Evolutionary conservation across 2,797 vertebrate genomes (phyloP).

Genomic region (Poecilia gillii): DNA sequence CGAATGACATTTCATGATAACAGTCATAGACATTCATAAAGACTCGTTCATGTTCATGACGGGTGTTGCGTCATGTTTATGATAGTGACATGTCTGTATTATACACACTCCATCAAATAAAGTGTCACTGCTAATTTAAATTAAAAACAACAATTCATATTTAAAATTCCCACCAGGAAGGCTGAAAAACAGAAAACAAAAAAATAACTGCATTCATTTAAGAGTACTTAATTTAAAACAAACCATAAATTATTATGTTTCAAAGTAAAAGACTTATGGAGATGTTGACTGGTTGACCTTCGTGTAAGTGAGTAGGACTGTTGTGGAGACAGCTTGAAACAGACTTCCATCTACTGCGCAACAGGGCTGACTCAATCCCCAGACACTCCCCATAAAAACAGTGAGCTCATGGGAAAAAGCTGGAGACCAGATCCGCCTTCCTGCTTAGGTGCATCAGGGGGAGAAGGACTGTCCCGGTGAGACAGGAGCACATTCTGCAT

Average conservation of each 20-base stretch:
- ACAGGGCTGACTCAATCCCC: not conserved
- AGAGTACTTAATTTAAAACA: not conserved
- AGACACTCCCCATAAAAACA: not conserved
- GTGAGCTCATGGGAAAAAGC: not conserved
- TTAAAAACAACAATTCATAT: not conserved
- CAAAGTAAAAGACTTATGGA: not conserved
- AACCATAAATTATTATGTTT: too few species aligned
- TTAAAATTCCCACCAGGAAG: too few species aligned
- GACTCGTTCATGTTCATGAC: too few species aligned
- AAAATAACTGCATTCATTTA: not conserved
- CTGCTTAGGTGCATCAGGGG: not conserved
- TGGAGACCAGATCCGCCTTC: not conserved
- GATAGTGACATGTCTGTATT: too few species aligned
- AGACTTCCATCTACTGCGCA: not conserved
- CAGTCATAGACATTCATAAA: too few species aligned
- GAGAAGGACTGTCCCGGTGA: not conserved
- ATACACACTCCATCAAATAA: too few species aligned
- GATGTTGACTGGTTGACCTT: too few species aligned
- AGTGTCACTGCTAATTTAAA: not conserved
- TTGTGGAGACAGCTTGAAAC: not conserved
- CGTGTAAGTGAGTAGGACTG: not conserved
- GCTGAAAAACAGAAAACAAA: not conserved
- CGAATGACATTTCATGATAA: too few species aligned
- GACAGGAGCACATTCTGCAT: not conserved
- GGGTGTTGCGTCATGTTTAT: too few species aligned